phyloP scores from a whole-genome alignment of 1,140 invertebrate species.

The Drepana arcuata region DNA sequence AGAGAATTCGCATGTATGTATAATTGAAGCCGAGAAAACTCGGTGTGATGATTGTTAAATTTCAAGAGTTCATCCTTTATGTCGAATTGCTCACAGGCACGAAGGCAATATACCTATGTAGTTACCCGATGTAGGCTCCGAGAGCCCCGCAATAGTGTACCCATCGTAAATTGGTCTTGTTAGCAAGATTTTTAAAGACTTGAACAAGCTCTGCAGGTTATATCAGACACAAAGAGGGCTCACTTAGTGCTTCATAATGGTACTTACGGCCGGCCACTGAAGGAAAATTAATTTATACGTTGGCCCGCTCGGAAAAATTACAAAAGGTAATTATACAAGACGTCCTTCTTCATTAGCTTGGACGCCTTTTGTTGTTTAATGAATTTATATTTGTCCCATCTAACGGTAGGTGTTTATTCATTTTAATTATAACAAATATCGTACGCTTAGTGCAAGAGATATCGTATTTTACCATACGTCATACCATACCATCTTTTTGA shows the following conservation, averaged over 20 bases:
- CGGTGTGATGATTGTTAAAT: too few species aligned
- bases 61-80: too few species aligned
- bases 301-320: slow-evolving; percentile 54
- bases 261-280: slow-evolving; percentile 33
- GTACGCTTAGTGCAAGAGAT: too few species aligned
- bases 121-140: too few species aligned
- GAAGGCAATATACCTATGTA: too few species aligned
- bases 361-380: slow-evolving; percentile 48
- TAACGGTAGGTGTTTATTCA: slow-evolving; percentile 8
- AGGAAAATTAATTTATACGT: slow-evolving; percentile 58
- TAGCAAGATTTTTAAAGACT: slow-evolving; percentile 19
- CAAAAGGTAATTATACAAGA: slow-evolving; percentile 62
- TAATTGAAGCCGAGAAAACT: background rate
- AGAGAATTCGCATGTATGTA: too few species aligned
- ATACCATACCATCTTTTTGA: too few species aligned
- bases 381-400: slow-evolving; percentile 44
- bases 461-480: too few species aligned
- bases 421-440: too few species aligned
- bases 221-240: slow-evolving; percentile 32
- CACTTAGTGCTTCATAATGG: slow-evolving; percentile 43
- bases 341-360: slow-evolving; percentile 58
- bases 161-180: slow-evolving; percentile 15
- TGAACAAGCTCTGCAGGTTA: slow-evolving; percentile 22
- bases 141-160: slow-evolving; percentile 7
- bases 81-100: too few species aligned